phyloP scores from a whole-genome alignment of 2,797 vertebrate genomes.

The Distichodus sexfasciatus region DNA sequence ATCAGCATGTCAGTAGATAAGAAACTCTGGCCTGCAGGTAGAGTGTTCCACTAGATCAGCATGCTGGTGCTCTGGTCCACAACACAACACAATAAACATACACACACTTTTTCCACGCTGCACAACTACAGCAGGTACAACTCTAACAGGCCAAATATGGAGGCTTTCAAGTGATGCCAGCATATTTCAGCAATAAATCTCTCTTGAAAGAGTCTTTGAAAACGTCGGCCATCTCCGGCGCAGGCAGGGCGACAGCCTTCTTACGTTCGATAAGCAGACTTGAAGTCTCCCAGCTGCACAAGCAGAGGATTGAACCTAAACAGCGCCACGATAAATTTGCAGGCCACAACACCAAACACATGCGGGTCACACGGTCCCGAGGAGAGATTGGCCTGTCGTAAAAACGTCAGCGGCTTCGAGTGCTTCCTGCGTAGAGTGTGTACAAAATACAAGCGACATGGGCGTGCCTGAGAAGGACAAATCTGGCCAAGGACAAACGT shows the following conservation, averaged over 20 bases:
- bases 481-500: constrained; percentile 20
- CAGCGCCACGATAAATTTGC: background rate
- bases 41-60: background rate
- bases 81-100: background rate
- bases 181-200: no score
- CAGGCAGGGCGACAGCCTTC: no score
- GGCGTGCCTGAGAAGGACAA: constrained; percentile 54
- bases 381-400: constrained; percentile 34
- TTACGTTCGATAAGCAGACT: background rate
- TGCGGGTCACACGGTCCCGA: constrained; percentile 29
- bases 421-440: constrained; percentile 44
- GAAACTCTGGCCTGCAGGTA: background rate
- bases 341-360: constrained; percentile 6
- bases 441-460: constrained; percentile 41
- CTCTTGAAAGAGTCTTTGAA: no score
- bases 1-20: background rate
- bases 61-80: background rate
- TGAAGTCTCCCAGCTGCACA: background rate
- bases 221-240: background rate
- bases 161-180: background rate
- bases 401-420: constrained; percentile 57
- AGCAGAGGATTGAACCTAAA: background rate
- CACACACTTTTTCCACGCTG: no score
- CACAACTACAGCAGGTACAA: background rate
- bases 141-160: background rate